Base-by-base conservation (phyloP, 2,888 invertebrate genomes). In the Callyntrura sp. region DNA sequence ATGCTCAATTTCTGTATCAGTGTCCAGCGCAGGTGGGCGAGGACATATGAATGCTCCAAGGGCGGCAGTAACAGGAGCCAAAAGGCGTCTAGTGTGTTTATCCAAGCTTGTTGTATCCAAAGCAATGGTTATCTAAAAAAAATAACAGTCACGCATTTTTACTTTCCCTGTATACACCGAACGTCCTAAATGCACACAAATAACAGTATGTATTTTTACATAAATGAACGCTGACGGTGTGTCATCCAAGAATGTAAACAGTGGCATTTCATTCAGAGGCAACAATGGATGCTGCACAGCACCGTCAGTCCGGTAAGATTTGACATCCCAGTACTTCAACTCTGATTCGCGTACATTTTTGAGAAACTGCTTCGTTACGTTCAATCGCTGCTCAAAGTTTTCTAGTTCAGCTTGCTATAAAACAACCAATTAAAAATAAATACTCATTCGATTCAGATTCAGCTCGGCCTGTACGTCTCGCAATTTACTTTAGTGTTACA, bases 171-270 rank as follows among this genome's bases (percentile, higher is more conserved):
- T n/a, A n/a, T n/a, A 51, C 20, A 51, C n/a, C 17, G 3, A 12
- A 25, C 4, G 20, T 62, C 17, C n/a, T 57, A 65, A 17, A 14
- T 17, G 8, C 2, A 84, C 17, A 62, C 28, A 57, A 14, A n/a
- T n/a, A 55, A 57, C 12, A 60, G 70, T 12, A 45, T 78, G 55
- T 88, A 57, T 93, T 96, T 96, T 96, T 94, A 98, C 98, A 94
- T 97, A 97, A 91, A 98, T 96, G 94, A 98, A 98, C 94, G 97
- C 97, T 2, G 97, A 97, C 92, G 97, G 96, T 68, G 98, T 95
- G 94, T 97, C 96, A 95, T 98, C 97, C 81, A 98, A 95, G 93
- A 97, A 96, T 0, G 97, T 96, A 94, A 96, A 97, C 23, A 98
- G 95, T 0, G 98, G 97, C 68, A 97, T 94, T 76, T 96, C 95